phyloP scores from a whole-genome alignment of 1,140 invertebrate genomes.

The Diuraphis noxia region DNA sequence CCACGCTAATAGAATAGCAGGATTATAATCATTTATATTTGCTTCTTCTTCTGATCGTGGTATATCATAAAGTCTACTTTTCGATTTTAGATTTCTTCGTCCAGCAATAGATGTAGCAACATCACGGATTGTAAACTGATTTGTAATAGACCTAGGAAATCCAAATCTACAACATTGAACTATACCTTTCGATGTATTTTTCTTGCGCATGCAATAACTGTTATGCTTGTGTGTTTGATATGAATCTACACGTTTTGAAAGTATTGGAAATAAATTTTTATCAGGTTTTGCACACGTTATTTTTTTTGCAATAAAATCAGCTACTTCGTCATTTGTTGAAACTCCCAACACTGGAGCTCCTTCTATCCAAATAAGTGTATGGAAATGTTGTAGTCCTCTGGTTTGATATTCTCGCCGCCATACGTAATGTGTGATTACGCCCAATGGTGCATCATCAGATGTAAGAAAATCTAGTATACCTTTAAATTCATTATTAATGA shows the following conservation, averaged over 20 bases:
- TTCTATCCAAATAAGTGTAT: not conserved
- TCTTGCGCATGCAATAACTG: not conserved
- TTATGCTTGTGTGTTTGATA: not conserved
- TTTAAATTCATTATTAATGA: not conserved
- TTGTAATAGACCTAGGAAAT: not conserved
- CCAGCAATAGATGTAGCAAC: not conserved
- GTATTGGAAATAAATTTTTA: not conserved
- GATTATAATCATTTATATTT: not conserved
- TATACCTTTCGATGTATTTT: not conserved
- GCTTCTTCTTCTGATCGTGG: too few species aligned
- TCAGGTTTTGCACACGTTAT: not conserved
- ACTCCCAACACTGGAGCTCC: not conserved
- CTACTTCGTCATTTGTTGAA: not conserved
- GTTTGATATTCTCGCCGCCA: not conserved
- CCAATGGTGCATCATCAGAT: not conserved
- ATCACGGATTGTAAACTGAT: too few species aligned
- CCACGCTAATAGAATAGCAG: not conserved
- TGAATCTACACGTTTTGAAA: not conserved
- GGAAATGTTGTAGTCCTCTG: not conserved
- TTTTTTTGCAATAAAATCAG: not conserved
- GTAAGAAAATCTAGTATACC: not conserved
- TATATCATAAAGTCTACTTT: not conserved
- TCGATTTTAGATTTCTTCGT: not conserved
- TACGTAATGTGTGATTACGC: not conserved
- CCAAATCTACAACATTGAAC: conserved; percentile 5